Evolutionary conservation across 1,140 invertebrate genomes (phyloP), one percentile per base, ranked within the genome.

Genomic region (Drosophila takahashii): DNA sequence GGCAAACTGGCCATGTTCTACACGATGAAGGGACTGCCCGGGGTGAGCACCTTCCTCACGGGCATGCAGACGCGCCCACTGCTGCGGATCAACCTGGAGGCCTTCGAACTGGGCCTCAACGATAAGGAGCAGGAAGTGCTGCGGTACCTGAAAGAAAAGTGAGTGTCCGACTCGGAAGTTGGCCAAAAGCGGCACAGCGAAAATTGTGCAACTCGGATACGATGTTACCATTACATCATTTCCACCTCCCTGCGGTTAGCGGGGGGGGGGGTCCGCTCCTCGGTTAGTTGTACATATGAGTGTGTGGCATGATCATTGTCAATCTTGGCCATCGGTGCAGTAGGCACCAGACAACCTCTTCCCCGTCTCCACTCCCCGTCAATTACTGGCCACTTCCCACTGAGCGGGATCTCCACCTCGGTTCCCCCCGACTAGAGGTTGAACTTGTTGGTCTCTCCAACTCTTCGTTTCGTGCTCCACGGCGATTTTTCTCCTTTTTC

Each of bases 1-100:
- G 95, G 94, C 3, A 95, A 94, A 92, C 89, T 97, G 47, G 96
- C 96, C 15, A 92, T 96, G 45, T 95, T 95, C 93, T 94, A 95
- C 81, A 93, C 94, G 1, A 80, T 96, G 13, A 92, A 92, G 3
- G 64, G 64, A 70, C 93, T 93, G 76, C 74, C 93, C 2, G 94
- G 94, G 22, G 93, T 95, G 16, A 90, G 94, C 54, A 95, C 95
- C 0, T 94, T 95, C 87, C 84, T 97, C 8, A 93, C 95, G 61
- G 96, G 96, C 27, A 95, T 96, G 92, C 95, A 95, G 90, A 95
- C 92, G 71, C 87, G 91, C 3, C 80, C 93, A 6, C 92, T 96
- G 61, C 83, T 97, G n/a, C 64, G 93, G 3, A 93, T 93, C 18
- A 96, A 95, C 85, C 71, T 97, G 32, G 92, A 94, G 39, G 93